Evolutionary conservation across 2,888 invertebrate genomes (phyloP), one percentile per base, ranked within the genome.

Genomic region (Brenthis hecate): DNA sequence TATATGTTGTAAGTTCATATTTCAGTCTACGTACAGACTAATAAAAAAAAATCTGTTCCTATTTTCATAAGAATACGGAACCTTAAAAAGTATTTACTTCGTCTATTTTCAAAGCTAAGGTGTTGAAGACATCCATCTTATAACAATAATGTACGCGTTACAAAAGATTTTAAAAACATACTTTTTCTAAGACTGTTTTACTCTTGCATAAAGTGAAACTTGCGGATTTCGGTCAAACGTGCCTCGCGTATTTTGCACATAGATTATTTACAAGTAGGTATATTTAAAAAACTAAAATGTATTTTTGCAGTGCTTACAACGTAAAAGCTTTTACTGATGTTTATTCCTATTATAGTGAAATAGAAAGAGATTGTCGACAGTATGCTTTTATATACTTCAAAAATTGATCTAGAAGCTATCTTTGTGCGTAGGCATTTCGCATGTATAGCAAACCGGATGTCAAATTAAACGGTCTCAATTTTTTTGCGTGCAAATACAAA

Each of bases 161-260:
- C 28, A 48, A 48, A 48, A 60, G 48, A 50, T 61, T 61, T 61
- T 32, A 51, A 51, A 61, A 53, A 61, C 61, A 53, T 48, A 60
- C 58, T 48, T 60, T 16, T 61, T 61, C 61, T 61, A 61, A 61
- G 51, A 51, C 32, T 61, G 32, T 16, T 61, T 53, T 53, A 36
- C 61, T 53, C 16, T 32, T 51, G 61, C 32, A 61, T 61, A 50
- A 60, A 60, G 48, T 28, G 58, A 58, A 60, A 48, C 58, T 60
- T 60, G 48, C 28, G 47, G 58, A 60, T 60, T 60, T 60, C 58
- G 58, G 58, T 60, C 58, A 60, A 60, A 60, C 58, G 58, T 60
- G 48, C 48, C 48, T 60, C 58, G 58, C 28, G 48, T 48, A 48
- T 60, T 48, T 48, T 60, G 48, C 48, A 60, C 48, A 48, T 58